A percentile compares a stretch with the other conserved stretches of the same genome.
Conservation (phyloP, 1,140 invertebrate genomes). For the Drosophila tani region DNA sequence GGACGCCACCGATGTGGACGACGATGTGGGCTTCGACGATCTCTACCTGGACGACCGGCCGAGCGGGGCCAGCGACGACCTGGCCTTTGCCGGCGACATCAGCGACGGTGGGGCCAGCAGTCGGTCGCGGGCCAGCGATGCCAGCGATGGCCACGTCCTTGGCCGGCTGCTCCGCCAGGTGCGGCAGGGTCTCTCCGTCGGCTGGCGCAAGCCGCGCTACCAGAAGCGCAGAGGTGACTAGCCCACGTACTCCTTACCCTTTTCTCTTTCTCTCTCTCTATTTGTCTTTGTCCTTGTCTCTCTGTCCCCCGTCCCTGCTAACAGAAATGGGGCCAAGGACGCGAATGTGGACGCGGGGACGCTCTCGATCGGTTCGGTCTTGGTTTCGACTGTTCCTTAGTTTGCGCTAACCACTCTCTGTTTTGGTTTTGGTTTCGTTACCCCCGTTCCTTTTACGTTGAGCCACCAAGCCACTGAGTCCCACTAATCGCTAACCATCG, state of each 20-base stretch:
- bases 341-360: constrained; percentile 5
- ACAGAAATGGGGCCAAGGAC: constrained; percentile 22
- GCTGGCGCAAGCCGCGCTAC: constrained; percentile 82
- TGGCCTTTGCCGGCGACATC: constrained; percentile 71
- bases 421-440: constrained; percentile 48
- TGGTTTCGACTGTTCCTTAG: constrained; percentile 41
- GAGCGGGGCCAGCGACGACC: constrained; percentile 61
- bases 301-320: constrained; percentile 39
- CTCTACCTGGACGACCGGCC: constrained; percentile 72
- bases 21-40: constrained; percentile 78
- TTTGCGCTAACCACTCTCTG: constrained; percentile 55
- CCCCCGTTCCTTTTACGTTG: constrained; percentile 36
- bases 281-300: constrained; percentile 46
- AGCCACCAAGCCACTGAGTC: constrained; percentile 34
- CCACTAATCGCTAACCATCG: constrained; percentile 68
- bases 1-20: constrained; percentile 47
- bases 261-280: constrained; percentile 60
- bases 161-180: constrained; percentile 75
- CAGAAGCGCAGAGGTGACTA: constrained; percentile 84
- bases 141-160: constrained; percentile 66
- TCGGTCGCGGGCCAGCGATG: constrained; percentile 67
- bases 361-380: constrained; percentile 15
- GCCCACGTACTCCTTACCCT: constrained; percentile 49
- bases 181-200: constrained; percentile 71
- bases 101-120: constrained; percentile 73